Base-by-base conservation (phyloP, 2,888 invertebrate species). In the Bellardia pandia region DNA sequence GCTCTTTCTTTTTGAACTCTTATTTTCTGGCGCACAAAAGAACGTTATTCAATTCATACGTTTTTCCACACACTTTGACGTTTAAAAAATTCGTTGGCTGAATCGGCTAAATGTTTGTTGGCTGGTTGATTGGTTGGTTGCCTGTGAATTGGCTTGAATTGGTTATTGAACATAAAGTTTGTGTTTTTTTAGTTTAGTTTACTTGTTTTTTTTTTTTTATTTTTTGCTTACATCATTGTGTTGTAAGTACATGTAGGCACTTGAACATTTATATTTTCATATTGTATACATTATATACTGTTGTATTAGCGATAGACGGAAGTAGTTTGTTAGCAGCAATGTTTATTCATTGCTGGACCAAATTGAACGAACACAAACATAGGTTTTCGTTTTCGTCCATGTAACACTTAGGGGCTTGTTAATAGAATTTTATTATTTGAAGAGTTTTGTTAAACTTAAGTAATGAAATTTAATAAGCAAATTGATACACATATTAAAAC, bases 1-100 rank as follows among this genome's bases (percentile, higher is more conserved):
- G 0, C 6, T 16, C 14, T 51, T 53, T 23, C 23, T 23, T 23
- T 9, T 45, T 45, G 45, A 37, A 6, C 37, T 37, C 37, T 6
- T 37, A 37, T 37, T 37, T 37, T 37, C 37, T 37, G 3, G 37
- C 37, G 37, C 6, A 6, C 37, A 37, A 37, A 37, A 5, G 37
- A 37, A 37, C 37, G 37, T 37, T 37, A 37, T 37, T 37, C 37
- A 37, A 37, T 37, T 37, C 37, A 37, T 37, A 37, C 37, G 37
- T 45, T 45, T 42, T 56, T 42, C n/a, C 8, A 33, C 9, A 30
- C 16, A 68, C 58, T 48, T 40, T 58, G 14, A 30, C 33, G 53
- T 45, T 64, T 64, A 48, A 66, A 62, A 53, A 71, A 45, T 74
- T 74, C 72, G 45, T 56, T 83, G 71, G 56, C 45, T 72, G 72